phyloP scores from a whole-genome alignment of 2,113 vertebrate genomes.

The Lynx canadensis region DNA sequence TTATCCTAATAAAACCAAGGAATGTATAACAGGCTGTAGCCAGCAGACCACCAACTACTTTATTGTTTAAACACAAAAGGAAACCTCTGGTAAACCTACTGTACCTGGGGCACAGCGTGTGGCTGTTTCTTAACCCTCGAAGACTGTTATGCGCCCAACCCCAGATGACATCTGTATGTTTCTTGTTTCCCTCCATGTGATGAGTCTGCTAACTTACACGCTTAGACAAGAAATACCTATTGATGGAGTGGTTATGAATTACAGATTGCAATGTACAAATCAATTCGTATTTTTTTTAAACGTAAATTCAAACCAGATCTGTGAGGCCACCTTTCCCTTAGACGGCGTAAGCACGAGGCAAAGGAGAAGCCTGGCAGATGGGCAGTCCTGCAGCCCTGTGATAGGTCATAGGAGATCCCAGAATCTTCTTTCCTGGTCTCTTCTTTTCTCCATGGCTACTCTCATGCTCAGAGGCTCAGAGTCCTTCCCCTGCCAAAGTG shows the following conservation, averaged over 20 bases:
- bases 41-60: constrained; percentile 86
- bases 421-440: neutral
- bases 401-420: neutral
- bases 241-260: constrained; percentile 59
- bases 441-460: neutral
- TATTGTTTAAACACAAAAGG: constrained; percentile 84
- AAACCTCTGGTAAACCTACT: constrained; percentile 67
- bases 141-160: accelerated
- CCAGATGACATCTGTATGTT: neutral
- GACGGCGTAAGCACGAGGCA: neutral
- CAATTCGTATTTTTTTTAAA: constrained; percentile 48
- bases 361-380: neutral
- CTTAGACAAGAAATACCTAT: constrained; percentile 50
- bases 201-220: constrained; percentile 39
- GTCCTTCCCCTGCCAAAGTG: neutral
- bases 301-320: constrained; percentile 72
- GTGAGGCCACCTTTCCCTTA: neutral
- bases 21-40: constrained; percentile 85
- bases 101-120: constrained; percentile 69
- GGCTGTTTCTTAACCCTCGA: constrained; percentile 70
- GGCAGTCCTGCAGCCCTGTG: neutral
- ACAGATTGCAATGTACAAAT: constrained; percentile 65
- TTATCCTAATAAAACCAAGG: constrained; percentile 87
- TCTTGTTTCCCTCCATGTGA: constrained; percentile 36
- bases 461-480: neutral